Base-by-base conservation (phyloP, 2,113 vertebrate genomes). In the Desmodus rotundus region DNA sequence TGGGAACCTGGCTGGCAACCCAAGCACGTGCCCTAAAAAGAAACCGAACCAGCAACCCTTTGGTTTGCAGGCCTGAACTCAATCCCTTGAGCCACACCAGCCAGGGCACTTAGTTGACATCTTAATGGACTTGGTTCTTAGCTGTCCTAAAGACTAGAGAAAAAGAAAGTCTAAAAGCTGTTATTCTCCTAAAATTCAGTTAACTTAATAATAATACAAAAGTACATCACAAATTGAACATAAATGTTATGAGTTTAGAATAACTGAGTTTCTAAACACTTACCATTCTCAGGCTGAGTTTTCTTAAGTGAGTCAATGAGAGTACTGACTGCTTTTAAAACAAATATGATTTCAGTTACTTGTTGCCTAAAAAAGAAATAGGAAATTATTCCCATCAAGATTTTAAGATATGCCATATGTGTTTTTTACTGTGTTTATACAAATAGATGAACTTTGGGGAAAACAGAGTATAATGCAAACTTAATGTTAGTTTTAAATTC, bases 251-350 rank as follows among this genome's bases (percentile, higher is more conserved):
- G 19, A 92, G 20, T 76, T 65, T 41, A 93, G 43, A 63, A 91
- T 47, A 86, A 96, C 36, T 54, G 73, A 65, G 47, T 87, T 96
- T 91, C 33, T 58, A 94, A 96, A 70, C 89, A 98, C 99, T 99
- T 98, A 99, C 99, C 99, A 86, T 99, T 99, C 98, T 99, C 99
- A 90, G 99, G 99, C 94, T 99, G 99, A 56, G 99, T 99, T 99
- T 99, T 99, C 98, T 99, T 99, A 91, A 99, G 99, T 2, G 99
- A 99, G 98, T 99, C 99, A 99, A 99, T 99, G 93, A 99, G 99
- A 96, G 99, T 99, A 98, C 99, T 99, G 98, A 99, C 99, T 63
- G 99, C 99, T 99, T 99, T 99, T 98, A 99, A 98, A 97, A 99
- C 99, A 98, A 99, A 99, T 98, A 99, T 99, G 91, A 99, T 99